Percentiles rank a stretch among this genome's conserved stretches.
Conservation (phyloP, 2,113 vertebrate genomes). For the Trogon surrucura region DNA sequence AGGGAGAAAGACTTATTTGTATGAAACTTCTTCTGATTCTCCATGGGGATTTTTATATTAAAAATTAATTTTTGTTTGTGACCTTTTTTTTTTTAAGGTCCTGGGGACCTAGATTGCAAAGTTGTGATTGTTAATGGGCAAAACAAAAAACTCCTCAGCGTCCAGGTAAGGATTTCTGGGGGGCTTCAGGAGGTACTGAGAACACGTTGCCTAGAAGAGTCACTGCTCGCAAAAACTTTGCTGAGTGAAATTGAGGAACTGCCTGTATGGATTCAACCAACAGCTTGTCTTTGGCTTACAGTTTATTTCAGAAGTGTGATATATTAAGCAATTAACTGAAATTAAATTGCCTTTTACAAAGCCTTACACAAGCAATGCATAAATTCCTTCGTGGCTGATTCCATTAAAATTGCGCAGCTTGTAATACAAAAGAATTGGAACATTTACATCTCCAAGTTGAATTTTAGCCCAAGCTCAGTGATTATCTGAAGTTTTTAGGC, state of each 20-base stretch:
- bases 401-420: background rate
- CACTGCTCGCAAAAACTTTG: background rate
- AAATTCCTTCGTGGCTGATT: background rate
- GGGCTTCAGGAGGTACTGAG: background rate
- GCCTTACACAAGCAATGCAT: background rate
- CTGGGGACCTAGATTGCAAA: conserved; percentile 87
- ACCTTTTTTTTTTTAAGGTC: conserved; percentile 78
- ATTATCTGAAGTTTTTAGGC: background rate
- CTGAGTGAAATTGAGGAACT: background rate
- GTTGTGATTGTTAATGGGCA: conserved; percentile 91
- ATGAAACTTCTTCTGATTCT: background rate
- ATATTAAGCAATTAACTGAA: background rate
- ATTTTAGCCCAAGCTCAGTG: background rate
- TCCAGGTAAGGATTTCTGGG: conserved; percentile 78
- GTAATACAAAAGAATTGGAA: background rate
- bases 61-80: background rate
- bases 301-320: background rate
- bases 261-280: background rate
- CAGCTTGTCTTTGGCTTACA: background rate
- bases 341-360: background rate
- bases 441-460: background rate
- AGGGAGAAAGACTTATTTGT: background rate
- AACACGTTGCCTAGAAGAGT: background rate
- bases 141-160: conserved; percentile 63
- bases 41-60: background rate